Evolutionary conservation across 1,140 invertebrate species (phyloP).

Genomic region (Brachystomella parvula): DNA sequence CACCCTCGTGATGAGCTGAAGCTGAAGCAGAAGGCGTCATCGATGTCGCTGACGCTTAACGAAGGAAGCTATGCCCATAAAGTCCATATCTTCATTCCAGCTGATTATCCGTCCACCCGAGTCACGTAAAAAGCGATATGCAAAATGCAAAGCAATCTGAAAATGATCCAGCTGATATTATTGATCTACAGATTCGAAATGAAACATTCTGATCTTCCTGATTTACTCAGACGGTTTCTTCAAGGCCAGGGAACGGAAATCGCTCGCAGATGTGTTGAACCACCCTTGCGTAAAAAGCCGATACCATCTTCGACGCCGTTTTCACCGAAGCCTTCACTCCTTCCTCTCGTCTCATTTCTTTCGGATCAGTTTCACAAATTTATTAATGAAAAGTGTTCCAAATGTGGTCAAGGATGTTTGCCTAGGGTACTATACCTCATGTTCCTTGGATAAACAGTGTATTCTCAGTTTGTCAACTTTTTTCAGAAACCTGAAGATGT

Average conservation of each 20-base stretch:
- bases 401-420: constrained; percentile 55
- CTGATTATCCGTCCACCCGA: constrained; percentile 55
- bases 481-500: constrained; percentile 41
- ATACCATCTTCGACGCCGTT: constrained; percentile 47
- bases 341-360: constrained; percentile 54
- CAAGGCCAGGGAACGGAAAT: constrained; percentile 59
- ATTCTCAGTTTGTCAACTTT: not conserved
- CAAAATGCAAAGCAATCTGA: constrained; percentile 11
- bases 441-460: not conserved
- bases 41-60: constrained; percentile 52
- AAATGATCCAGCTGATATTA: constrained; percentile 12
- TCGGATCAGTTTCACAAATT: constrained; percentile 53
- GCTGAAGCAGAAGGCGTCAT: constrained; percentile 59
- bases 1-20: constrained; percentile 52
- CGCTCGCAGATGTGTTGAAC: constrained; percentile 60
- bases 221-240: constrained; percentile 54
- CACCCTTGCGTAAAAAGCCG: constrained; percentile 51
- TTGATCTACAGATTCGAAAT: constrained; percentile 48
- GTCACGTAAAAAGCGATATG: constrained; percentile 47
- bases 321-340: constrained; percentile 54
- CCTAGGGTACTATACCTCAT: constrained; percentile 51
- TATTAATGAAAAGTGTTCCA: constrained; percentile 55
- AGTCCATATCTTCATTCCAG: constrained; percentile 53
- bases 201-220: constrained; percentile 58
- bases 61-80: constrained; percentile 56